These are phyloP conservation scores for Microtus oregoni DNA, from an alignment of 2,113 vertebrate species.

Conservation along the genomic window DNA sequence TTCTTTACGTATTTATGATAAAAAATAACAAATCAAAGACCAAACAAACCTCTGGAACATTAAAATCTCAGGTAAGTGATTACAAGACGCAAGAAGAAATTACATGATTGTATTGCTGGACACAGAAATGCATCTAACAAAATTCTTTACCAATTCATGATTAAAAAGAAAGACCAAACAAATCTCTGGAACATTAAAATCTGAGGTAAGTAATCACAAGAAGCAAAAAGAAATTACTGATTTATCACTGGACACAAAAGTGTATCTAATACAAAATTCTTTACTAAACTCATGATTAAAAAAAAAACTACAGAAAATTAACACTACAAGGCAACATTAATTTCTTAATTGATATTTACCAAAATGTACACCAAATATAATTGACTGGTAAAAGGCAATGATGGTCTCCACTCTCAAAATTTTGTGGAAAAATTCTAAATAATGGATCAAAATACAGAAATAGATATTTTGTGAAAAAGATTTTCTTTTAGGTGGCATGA, in stretches of 20 bases:
- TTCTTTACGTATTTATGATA: neutral
- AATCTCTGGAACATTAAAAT: neutral
- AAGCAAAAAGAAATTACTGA: neutral
- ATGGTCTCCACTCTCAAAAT: neutral
- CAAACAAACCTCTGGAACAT: neutral
- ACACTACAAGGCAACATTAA: neutral
- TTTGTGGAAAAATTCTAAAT: neutral
- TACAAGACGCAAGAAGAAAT: neutral
- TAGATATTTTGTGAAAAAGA: neutral
- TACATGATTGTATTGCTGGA: neutral
- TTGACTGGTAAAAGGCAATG: neutral
- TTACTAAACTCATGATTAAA: neutral
- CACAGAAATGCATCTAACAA: neutral
- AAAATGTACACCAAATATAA: neutral
- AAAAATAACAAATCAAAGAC: neutral
- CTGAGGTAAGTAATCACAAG: neutral
- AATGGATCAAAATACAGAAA: neutral
- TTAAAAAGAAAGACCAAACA: neutral
- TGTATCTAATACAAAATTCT: neutral
- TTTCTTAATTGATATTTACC: neutral
- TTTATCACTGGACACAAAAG: neutral
- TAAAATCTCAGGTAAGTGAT: neutral
- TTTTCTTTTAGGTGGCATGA: neutral
- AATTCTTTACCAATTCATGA: neutral
- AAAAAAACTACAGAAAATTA: neutral